phyloP scores from a whole-genome alignment of 2,888 invertebrate species.

The Sinodicranocentrus sp. region DNA sequence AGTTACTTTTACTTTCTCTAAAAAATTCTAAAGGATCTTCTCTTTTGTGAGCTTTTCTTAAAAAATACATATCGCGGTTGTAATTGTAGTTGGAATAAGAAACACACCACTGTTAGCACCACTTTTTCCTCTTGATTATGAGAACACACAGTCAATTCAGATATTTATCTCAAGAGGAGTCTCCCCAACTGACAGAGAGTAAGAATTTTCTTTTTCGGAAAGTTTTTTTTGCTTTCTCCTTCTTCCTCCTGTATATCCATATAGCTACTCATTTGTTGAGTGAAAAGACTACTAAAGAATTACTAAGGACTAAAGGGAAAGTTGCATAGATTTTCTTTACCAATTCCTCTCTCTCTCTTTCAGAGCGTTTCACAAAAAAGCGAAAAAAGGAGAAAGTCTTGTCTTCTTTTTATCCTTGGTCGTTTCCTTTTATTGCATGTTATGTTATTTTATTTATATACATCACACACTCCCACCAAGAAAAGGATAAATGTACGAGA shows the following conservation, averaged over 20 bases:
- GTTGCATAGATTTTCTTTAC: constrained; percentile 1
- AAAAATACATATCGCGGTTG: neutral
- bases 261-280: no score
- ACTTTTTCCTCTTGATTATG: constrained; percentile 20
- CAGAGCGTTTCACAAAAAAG: no score
- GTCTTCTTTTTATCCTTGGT: neutral
- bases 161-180: constrained; percentile 38
- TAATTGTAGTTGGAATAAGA: constrained; percentile 21
- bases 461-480: neutral
- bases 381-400: no score
- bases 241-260: no score
- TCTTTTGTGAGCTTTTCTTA: no score
- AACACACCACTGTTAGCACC: constrained; percentile 21
- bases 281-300: no score
- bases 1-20: no score
- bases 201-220: no score
- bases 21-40: no score
- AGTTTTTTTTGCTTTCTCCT: no score
- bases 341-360: neutral
- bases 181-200: no score
- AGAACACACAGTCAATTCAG: constrained; percentile 18
- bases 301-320: neutral
- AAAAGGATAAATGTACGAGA: neutral
- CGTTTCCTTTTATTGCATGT: constrained; percentile 55
- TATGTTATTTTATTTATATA: constrained; percentile 14